Percentiles rank a stretch among this genome's conserved stretches.
Conservation (phyloP, 2,113 vertebrate species). For the Salvator merianae region DNA sequence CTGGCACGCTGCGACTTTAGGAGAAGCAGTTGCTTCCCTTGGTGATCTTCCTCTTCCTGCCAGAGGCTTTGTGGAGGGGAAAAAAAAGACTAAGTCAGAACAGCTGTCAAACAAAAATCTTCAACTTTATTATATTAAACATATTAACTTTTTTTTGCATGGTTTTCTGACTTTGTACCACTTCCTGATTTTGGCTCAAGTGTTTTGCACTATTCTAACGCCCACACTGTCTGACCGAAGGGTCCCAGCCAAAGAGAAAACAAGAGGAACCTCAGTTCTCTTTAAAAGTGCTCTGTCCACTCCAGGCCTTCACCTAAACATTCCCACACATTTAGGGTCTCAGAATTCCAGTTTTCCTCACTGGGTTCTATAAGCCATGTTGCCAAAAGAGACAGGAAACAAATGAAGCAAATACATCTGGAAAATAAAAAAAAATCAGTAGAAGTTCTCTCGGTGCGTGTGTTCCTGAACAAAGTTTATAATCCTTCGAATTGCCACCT, state of each 20-base stretch:
- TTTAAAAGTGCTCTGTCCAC: background rate
- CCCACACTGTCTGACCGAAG: too few relatives aligned
- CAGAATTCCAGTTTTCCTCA: too few relatives aligned
- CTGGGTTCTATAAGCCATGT: background rate
- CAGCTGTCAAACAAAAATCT: background rate
- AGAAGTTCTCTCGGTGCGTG: too few relatives aligned
- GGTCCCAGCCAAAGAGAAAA: too few relatives aligned
- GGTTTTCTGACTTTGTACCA: background rate
- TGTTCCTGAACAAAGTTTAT: too few relatives aligned
- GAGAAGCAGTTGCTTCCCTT: too few relatives aligned
- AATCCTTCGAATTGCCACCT: too few relatives aligned
- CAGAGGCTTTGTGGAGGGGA: background rate
- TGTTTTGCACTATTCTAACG: too few relatives aligned
- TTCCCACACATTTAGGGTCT: too few relatives aligned
- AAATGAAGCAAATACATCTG: background rate
- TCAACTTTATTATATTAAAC: constrained; percentile 1
- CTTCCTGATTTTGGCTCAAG: background rate
- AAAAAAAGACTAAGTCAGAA: background rate
- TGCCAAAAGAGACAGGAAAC: background rate
- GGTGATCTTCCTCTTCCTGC: too few relatives aligned
- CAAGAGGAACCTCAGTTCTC: background rate
- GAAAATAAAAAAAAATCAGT: background rate
- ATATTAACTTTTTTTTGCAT: background rate
- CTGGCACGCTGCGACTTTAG: too few relatives aligned
- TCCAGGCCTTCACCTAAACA: background rate